Base-by-base conservation (phyloP, 2,888 invertebrate genomes). In the Rotaria socialis region DNA sequence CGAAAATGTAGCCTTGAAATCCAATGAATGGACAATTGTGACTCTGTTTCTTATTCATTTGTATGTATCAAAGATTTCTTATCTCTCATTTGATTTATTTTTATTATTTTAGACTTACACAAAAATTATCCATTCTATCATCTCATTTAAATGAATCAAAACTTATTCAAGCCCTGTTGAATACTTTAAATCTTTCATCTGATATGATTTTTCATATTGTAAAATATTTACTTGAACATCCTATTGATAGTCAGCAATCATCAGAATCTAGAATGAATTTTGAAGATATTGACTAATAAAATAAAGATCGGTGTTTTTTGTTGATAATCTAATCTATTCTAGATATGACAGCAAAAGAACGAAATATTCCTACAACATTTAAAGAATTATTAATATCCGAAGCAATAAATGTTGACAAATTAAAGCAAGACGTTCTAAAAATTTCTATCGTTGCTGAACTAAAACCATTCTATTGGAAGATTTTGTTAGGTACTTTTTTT, bases 11-110 rank as follows among this genome's bases (percentile, higher is more conserved):
- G 19, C 67, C 2, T 67, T 67, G 35, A 67, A 67, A 35, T 19
- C 67, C 16, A 41, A 67, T 41, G 67, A 67, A 67, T 67, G 67
- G 67, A 41, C 67, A 27, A 67, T 67, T 19, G 35, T 67, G 14
- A 67, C 67, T 19, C 16, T 67, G 35, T 67, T 67, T 67, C 67
- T 67, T 35, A 5, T 67, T 67, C 67, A 67, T 67, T 67, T 67
- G 67, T 67, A 67, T 67, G 35, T 67, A 27, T 4, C 7, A 67
- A 35, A 4, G 52, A 1, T 35, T 35, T 35, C 35, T 35, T 35
- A 52, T 16, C 16, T 19, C 1, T 7, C 6, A 6, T 67, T 67
- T 35, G 4, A 1, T 67, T 67, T 35, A 14, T 2, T 67, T 0
- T 56, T 24, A 2, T 7, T 24, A 16, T 19, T 67, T 67, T 67